Evolutionary conservation across 2,888 invertebrate genomes (phyloP).

Genomic region (Cosmia pyralina): DNA sequence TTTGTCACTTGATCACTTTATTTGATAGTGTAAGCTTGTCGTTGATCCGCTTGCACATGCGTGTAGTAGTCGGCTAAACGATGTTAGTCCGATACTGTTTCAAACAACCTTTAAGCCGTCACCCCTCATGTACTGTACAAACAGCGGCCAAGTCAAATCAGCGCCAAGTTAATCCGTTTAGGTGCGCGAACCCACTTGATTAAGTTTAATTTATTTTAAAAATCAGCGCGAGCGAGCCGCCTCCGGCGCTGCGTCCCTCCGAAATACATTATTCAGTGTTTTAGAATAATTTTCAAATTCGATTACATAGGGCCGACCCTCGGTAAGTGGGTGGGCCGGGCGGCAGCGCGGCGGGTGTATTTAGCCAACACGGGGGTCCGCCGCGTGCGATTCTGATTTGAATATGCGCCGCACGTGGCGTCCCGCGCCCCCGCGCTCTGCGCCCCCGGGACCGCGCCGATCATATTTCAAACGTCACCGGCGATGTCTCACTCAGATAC

Average conservation of each 20-base stretch:
- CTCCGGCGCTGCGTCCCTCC: conserved; percentile 86
- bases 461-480: conserved; percentile 90
- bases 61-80: conserved; percentile 65
- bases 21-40: conserved; percentile 24
- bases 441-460: conserved; percentile 87
- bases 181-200: conserved; percentile 90
- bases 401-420: conserved; percentile 90
- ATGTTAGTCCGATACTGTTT: conserved; percentile 81
- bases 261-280: conserved; percentile 90
- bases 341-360: conserved; percentile 86
- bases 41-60: conserved; percentile 40
- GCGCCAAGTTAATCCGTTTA: conserved; percentile 90
- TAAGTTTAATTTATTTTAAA: conserved; percentile 91
- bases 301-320: conserved; percentile 90
- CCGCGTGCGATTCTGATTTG: conserved; percentile 90
- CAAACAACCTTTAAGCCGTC: conserved; percentile 83
- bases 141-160: conserved; percentile 89
- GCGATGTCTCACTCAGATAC: conserved; percentile 90
- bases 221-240: conserved; percentile 87
- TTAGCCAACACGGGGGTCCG: conserved; percentile 90
- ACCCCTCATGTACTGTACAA: conserved; percentile 85
- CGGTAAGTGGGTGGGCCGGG: conserved; percentile 88
- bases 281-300: conserved; percentile 91
- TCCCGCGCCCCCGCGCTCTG: conserved; percentile 84
- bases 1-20: background rate